phyloP scores from a whole-genome alignment of 1,140 invertebrate genomes.

The Neodiprion virginianus region DNA sequence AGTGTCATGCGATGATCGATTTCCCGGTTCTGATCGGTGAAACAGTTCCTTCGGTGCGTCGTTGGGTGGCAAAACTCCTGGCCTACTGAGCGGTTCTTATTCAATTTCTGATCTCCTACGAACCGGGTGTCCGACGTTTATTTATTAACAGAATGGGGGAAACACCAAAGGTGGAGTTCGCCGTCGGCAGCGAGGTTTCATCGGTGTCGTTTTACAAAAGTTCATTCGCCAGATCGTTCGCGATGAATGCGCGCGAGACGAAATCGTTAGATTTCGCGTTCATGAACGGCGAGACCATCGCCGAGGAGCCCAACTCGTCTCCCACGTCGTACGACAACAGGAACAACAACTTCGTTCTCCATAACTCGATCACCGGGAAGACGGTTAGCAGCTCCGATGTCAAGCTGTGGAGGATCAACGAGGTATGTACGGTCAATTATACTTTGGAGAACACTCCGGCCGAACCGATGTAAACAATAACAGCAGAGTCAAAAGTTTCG shows the following conservation, averaged over 20 bases:
- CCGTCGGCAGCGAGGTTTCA: conserved; percentile 55
- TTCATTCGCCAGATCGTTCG: conserved; percentile 58
- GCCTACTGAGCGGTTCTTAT: no score
- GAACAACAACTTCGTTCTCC: conserved; percentile 46
- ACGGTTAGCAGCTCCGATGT: conserved; percentile 17
- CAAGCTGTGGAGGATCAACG: conserved; percentile 9
- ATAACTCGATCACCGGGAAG: conserved; percentile 29
- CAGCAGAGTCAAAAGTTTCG: no score
- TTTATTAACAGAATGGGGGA: conserved; percentile 23
- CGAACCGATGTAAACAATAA: no score
- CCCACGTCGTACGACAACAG: conserved; percentile 20
- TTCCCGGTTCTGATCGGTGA: no score
- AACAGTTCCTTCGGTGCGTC: no score
- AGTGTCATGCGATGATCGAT: no score
- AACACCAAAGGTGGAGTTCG: conserved; percentile 50
- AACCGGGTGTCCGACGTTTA: neutral
- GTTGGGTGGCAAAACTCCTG: no score
- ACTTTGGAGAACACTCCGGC: no score
- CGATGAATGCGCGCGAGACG: conserved; percentile 45
- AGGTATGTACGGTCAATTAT: neutral
- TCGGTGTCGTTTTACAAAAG: conserved; percentile 58
- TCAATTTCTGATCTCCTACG: no score
- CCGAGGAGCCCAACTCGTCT: conserved; percentile 31
- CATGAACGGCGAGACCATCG: conserved; percentile 39
- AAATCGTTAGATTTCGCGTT: conserved; percentile 56